phyloP scores from a whole-genome alignment of 1,140 invertebrate species.

The Euwallacea similis region DNA sequence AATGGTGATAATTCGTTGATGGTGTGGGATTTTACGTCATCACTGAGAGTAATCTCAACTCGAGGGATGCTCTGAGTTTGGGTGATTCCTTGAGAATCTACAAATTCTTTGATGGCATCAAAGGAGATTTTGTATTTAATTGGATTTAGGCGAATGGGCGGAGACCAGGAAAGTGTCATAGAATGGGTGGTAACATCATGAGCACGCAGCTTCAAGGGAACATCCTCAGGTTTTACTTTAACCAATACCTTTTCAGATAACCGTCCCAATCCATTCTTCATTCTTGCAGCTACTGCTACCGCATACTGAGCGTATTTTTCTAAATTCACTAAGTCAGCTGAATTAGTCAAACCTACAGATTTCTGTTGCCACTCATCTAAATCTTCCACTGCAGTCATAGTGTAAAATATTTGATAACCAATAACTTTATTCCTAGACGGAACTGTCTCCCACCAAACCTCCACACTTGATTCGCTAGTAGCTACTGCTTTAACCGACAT shows the following conservation, averaged over 20 bases:
- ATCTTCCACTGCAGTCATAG: constrained; percentile 89
- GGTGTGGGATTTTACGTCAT: constrained; percentile 68
- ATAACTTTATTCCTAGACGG: constrained; percentile 79
- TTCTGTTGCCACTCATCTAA: constrained; percentile 89
- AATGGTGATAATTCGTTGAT: constrained; percentile 90
- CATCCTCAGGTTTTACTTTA: constrained; percentile 88
- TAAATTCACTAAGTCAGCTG: constrained; percentile 85
- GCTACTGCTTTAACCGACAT: constrained; percentile 90
- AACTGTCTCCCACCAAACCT: constrained; percentile 96
- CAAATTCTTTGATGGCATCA: constrained; percentile 92
- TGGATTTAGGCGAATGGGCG: constrained; percentile 88
- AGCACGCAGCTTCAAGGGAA: constrained; percentile 82
- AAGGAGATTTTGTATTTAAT: constrained; percentile 89
- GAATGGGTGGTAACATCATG: constrained; percentile 87
- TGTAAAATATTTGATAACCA: constrained; percentile 93
- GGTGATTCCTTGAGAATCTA: constrained; percentile 90
- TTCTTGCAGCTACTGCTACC: constrained; percentile 85
- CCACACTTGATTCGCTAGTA: constrained; percentile 87
- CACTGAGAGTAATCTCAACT: constrained; percentile 71
- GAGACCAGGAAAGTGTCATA: constrained; percentile 89
- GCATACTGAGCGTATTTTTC: constrained; percentile 92
- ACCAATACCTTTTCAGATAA: constrained; percentile 80
- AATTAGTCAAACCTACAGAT: constrained; percentile 81
- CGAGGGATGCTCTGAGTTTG: constrained; percentile 82
- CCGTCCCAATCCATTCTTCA: constrained; percentile 70